Conservation (phyloP, 1,140 invertebrate genomes). For the Lamellibrachia luymesi region DNA sequence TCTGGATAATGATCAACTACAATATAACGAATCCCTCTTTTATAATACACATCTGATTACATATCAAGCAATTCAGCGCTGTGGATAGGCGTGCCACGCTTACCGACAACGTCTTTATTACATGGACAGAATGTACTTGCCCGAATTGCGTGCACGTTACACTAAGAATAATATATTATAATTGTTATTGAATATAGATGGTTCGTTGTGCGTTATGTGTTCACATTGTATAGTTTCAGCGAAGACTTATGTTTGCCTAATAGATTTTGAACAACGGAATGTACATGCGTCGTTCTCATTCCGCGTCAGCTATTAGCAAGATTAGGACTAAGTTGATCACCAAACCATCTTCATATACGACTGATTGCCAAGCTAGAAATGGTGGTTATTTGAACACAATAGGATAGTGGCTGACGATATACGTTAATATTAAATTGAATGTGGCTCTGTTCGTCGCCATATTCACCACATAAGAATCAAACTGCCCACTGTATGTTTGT, state of each 20-base stretch:
- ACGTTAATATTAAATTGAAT: not conserved
- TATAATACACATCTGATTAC: not conserved
- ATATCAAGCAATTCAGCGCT: not conserved
- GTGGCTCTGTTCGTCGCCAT: not conserved
- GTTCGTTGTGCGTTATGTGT: not conserved
- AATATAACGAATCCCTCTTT: not conserved
- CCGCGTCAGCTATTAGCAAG: not conserved
- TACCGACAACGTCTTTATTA: not conserved
- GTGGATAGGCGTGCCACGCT: not conserved
- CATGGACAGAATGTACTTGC: not conserved
- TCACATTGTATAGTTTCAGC: not conserved
- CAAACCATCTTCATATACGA: not conserved
- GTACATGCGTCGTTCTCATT: not conserved
- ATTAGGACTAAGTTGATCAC: not conserved
- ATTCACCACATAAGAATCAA: not conserved
- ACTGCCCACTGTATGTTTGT: not conserved
- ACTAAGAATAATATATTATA: not conserved
- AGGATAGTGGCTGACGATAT: not conserved
- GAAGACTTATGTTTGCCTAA: not conserved
- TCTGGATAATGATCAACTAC: not conserved
- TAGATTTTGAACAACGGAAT: not conserved
- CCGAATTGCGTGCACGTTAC: not conserved
- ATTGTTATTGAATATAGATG: not conserved
- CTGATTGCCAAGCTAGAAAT: not conserved
- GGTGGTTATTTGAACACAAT: not conserved